These are phyloP conservation scores for Pocota personata DNA, from an alignment of 2,888 invertebrate genomes.

Conservation along the genomic window DNA sequence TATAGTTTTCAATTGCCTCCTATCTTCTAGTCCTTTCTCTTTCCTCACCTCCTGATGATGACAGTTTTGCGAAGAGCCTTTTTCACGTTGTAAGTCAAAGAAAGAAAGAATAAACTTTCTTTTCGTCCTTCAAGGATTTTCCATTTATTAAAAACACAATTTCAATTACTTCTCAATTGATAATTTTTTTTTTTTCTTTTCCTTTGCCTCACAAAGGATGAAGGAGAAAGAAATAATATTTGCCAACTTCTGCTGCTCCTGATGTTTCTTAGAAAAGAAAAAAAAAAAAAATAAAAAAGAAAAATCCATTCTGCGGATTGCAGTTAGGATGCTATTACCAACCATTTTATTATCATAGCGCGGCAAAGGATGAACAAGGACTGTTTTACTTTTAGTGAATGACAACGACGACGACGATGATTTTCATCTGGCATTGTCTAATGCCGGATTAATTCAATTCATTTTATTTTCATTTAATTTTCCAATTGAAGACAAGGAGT, in stretches of 20 bases:
- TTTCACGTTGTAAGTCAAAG: not conserved
- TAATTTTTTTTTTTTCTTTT: slow-evolving; percentile 16
- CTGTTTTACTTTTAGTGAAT: not conserved
- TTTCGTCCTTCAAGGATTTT: slow-evolving; percentile 26
- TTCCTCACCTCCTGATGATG: not conserved
- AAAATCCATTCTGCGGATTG: slow-evolving; percentile 16
- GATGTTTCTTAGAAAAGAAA: not conserved
- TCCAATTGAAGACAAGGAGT: not conserved
- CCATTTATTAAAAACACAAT: slow-evolving; percentile 61
- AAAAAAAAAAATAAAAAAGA: not conserved
- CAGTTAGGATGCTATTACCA: slow-evolving; percentile 29
- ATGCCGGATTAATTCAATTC: slow-evolving; percentile 61
- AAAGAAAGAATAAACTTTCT: not conserved
- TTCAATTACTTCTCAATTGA: slow-evolving; percentile 64
- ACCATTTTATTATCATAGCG: slow-evolving; percentile 11
- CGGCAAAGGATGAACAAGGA: slow-evolving; percentile 13
- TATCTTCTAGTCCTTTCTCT: not conserved
- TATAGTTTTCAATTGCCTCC: slow-evolving; percentile 17
- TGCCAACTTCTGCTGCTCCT: slow-evolving; percentile 1
- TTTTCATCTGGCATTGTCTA: slow-evolving; percentile 61
- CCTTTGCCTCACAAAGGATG: not conserved
- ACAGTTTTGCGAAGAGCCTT: not conserved
- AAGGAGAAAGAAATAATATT: slow-evolving; percentile 5
- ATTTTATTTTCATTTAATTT: slow-evolving; percentile 61
- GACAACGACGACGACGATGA: slow-evolving; percentile 8